A percentile compares a stretch with the other conserved stretches of the same genome.
phyloP scores from a whole-genome alignment of 2,797 vertebrate genomes.

The Periparus ater region DNA sequence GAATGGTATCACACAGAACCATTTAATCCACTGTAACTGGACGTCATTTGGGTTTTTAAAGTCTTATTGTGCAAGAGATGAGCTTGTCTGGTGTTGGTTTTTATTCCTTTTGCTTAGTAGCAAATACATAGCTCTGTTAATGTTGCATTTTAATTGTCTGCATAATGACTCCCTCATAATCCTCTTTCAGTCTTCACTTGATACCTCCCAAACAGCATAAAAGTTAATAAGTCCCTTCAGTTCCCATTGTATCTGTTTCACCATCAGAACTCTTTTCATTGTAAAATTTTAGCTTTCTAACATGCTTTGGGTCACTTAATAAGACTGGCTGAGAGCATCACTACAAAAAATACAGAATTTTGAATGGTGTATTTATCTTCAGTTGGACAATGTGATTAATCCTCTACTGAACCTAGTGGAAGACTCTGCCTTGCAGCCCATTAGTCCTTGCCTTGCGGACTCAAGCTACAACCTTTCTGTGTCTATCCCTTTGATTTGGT shows the following conservation, averaged over 20 bases:
- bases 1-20: not conserved
- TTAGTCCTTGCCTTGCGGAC: not conserved
- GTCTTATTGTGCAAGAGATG: not conserved
- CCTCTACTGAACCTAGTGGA: not conserved
- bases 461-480: not conserved
- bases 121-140: not conserved
- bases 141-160: not conserved
- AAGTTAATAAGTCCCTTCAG: not conserved
- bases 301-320: not conserved
- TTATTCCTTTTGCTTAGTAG: not conserved
- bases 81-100: not conserved
- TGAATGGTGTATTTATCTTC: not conserved
- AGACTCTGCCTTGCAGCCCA: not conserved
- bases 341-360: not conserved
- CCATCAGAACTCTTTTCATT: not conserved
- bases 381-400: not conserved
- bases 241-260: not conserved
- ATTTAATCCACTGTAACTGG: not conserved
- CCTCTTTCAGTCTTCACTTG: not conserved
- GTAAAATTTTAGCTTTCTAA: not conserved
- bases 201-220: not conserved
- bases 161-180: not conserved
- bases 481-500: not conserved
- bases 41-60: not conserved
- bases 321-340: not conserved